Percentiles rank a stretch among this genome's conserved stretches.
Conservation (phyloP, 2,113 vertebrate species). For the Bungarus multicinctus region DNA sequence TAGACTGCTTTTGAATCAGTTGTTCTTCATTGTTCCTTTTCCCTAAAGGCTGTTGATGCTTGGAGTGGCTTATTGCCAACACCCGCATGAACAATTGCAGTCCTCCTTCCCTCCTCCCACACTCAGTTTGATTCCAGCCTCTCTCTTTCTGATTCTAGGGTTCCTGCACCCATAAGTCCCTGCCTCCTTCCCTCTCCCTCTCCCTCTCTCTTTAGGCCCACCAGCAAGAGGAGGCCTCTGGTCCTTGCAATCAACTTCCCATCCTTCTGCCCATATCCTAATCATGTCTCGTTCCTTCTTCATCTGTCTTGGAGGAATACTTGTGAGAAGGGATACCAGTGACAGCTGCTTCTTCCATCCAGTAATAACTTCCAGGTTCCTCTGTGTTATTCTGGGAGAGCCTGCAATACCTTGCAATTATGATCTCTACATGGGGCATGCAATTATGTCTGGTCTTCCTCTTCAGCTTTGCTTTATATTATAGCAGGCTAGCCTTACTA, state of each 20-base stretch:
- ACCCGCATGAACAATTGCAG: background rate
- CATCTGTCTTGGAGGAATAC: background rate
- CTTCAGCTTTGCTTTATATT: background rate
- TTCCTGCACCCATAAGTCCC: background rate
- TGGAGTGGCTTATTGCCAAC: background rate
- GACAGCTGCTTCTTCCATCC: background rate
- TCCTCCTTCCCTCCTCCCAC: background rate
- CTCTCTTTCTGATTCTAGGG: background rate
- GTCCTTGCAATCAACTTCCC: background rate
- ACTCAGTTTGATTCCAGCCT: background rate
- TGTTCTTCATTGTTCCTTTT: background rate
- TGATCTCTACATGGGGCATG: too few species aligned
- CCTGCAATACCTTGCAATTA: background rate
- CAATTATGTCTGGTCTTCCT: background rate
- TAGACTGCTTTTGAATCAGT: background rate
- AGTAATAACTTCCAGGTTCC: background rate
- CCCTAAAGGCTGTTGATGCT: background rate
- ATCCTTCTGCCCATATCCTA: background rate
- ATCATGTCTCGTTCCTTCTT: background rate
- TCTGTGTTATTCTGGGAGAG: background rate
- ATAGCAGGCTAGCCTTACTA: background rate
- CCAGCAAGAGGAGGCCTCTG: background rate
- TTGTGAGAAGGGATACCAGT: background rate
- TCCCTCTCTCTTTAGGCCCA: background rate
- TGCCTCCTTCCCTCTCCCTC: background rate